A percentile compares a stretch with the other conserved stretches of the same genome.
phyloP scores from a whole-genome alignment of 1,140 invertebrate species.

The Drosophila elegans region DNA sequence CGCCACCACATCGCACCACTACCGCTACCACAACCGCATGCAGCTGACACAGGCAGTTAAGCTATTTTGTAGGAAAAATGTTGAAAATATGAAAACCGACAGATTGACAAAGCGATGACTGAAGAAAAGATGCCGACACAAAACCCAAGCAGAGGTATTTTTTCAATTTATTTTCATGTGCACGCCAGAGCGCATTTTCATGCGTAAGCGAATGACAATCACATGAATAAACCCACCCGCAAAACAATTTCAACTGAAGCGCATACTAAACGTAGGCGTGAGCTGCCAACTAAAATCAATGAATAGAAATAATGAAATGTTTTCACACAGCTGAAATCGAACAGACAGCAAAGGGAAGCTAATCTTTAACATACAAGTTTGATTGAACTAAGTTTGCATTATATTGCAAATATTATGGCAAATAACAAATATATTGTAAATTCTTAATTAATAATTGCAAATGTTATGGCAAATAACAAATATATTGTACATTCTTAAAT shows the following conservation, averaged over 20 bases:
- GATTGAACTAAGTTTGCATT: too few species aligned
- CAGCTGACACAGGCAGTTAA: slow-evolving; percentile 57
- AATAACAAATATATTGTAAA: too few species aligned
- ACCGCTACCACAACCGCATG: slow-evolving; percentile 29
- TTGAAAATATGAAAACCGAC: slow-evolving; percentile 59
- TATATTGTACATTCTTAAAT: too few species aligned
- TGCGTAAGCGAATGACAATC: slow-evolving; percentile 63
- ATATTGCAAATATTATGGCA: too few species aligned
- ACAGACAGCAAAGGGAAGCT: background rate
- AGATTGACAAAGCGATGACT: slow-evolving; percentile 52
- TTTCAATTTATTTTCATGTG: slow-evolving; percentile 72
- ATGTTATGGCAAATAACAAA: too few species aligned
- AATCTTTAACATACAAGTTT: background rate
- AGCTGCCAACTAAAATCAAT: slow-evolving; percentile 46
- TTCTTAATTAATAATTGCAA: too few species aligned
- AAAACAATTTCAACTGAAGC: slow-evolving; percentile 46
- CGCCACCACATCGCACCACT: slow-evolving; percentile 26
- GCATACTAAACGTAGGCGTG: slow-evolving; percentile 34
- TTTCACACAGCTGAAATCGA: background rate
- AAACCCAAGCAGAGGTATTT: slow-evolving; percentile 58
- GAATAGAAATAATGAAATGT: slow-evolving; percentile 45
- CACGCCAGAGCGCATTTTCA: slow-evolving; percentile 53
- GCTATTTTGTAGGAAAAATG: slow-evolving; percentile 59
- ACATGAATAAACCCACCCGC: slow-evolving; percentile 58
- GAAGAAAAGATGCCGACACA: slow-evolving; percentile 13